Evolutionary conservation across 2,797 vertebrate genomes (phyloP).

Genomic region (Sebastes matsubarae): DNA sequence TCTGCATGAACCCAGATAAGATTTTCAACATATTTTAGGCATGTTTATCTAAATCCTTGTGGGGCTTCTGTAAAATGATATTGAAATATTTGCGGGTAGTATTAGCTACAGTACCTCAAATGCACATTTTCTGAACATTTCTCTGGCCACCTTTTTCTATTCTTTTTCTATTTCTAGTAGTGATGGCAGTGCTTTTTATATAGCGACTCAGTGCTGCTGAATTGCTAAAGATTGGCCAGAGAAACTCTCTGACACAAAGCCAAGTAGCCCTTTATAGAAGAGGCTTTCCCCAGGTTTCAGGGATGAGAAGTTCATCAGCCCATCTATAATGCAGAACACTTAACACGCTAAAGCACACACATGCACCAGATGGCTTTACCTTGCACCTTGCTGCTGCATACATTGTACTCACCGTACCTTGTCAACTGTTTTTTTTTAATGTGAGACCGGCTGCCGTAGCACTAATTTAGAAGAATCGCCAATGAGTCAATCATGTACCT

Average conservation of each 20-base stretch:
- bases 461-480: neutral
- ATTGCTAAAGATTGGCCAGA: neutral
- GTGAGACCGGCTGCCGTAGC: neutral
- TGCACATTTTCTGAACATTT: neutral
- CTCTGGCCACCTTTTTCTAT: neutral
- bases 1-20: conserved; percentile 9
- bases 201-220: neutral
- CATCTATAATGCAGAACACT: neutral
- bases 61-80: conserved; percentile 5
- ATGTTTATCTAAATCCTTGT: conserved; percentile 10
- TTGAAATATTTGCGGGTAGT: neutral
- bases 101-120: neutral
- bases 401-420: neutral
- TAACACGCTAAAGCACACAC: neutral
- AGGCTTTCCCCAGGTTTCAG: neutral
- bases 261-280: neutral
- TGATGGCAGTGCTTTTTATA: neutral
- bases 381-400: neutral
- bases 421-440: neutral
- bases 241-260: neutral
- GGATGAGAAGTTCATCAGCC: neutral
- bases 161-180: neutral
- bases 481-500: neutral
- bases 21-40: neutral
- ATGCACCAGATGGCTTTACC: neutral